Base-by-base conservation (phyloP, 1,140 invertebrate species). In the Brachionus sp. region DNA sequence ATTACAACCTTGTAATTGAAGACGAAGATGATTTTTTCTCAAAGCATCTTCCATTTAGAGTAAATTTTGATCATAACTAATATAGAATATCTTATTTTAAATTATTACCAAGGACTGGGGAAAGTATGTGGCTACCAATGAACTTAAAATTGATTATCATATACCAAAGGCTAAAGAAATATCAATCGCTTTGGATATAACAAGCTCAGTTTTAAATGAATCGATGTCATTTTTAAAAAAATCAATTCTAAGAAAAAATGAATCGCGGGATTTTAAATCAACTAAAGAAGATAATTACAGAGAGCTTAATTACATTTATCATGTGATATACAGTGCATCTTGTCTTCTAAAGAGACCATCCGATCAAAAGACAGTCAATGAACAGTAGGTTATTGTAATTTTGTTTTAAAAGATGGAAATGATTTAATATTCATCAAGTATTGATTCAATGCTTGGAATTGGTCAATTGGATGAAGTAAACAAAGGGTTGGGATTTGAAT, bases 141-240 rank as follows among this genome's bases (percentile, higher is more conserved):
- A 92, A 2, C 87, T 94, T 10, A 90, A 92, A 7, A 89, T 95
- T 2, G 88, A 93, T 53, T 96, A 93, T 93, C 93, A 94, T 86
- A 88, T 92, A 13, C 94, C 95, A 0, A 90, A 89, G 19, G 87
- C 91, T 23, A 91, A 92, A 77, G 94, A 95, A 88, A 90, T 93
- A 0, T 86, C 87, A 6, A 91, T 91, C 84, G 91, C 92, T 5
- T 90, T 93, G 84, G 87, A 90, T 84, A 84, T 96, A 0, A 84
- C 90, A 0, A 68, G 88, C 13, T 80, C 77, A 39, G 16, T 66
- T 19, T 42, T 39, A 77, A 90, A 3, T 33, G 50, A 80, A 25
- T 80, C 77, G n/a, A 66, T 80, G 50, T 25, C 29, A 16, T 80
- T 80, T 66, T 80, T 80, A 19, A 39, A 19, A 13, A 80, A 80